Evolutionary conservation across 1,140 invertebrate species (phyloP), one percentile per base, ranked within the genome.

Genomic region (Drosophila bocqueti): DNA sequence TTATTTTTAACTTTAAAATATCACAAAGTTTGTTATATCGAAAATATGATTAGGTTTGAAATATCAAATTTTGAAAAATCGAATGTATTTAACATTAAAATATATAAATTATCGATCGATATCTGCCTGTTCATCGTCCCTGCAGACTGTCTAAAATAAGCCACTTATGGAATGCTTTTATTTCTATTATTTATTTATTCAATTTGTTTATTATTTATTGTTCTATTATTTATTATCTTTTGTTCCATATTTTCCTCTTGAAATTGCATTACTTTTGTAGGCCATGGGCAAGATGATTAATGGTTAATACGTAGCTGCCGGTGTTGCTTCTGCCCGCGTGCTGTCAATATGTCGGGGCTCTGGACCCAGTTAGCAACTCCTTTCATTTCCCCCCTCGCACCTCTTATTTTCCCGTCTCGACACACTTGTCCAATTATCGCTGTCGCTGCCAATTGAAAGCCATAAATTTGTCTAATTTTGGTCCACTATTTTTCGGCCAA

Each of bases 401-500:
- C 40, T 18, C 34, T 16, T 24, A 11, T 8, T 26, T n/a, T 61
- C 38, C 63, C 36, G 58, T 42, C 38, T 40, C 46, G 72, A 40
- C 72, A 76, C 75, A 76, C 73, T 46, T 65, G 45, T 58, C 69
- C 81, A 83, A 83, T 83, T 83, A 83, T 76, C 65, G 81, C 81
- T 69, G 81, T 80, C 81, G 79, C 66, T 83, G 76, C 64, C 81
- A 83, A 77, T 84, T 84, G 76, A 84, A 83, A 83, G 81, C 81
- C 76, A 80, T 84, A 84, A 76, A 83, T 83, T 84, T 79, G 38
- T 79, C 55, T 26, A 26, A 43, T 58, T n/a, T 58, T 13, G 24
- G 16, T 59, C 38, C 40, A 62, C 40, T 45, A 42, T 24, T 46
- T 24, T 47, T 47, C 16, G 52, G 36, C 38, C 62, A 59, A 54